A percentile compares a stretch with the other conserved stretches of the same genome.
These are phyloP conservation scores for Macrobrachium rosenbergii DNA, from an alignment of 1,140 invertebrate species.

Conservation along the genomic window DNA sequence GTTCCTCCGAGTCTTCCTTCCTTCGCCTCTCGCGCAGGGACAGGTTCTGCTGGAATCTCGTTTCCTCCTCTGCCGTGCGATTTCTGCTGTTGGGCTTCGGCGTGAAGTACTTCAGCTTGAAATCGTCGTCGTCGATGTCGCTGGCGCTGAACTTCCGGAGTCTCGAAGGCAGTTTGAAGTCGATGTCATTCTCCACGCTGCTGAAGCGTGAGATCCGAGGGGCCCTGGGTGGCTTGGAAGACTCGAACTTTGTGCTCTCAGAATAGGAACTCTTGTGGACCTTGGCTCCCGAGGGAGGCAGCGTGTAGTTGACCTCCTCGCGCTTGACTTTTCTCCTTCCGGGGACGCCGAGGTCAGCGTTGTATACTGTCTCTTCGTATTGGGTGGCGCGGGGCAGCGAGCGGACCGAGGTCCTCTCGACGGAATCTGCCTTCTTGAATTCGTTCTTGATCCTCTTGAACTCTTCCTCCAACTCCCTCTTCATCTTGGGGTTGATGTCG, in stretches of 20 bases:
- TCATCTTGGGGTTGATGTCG: conserved; percentile 28
- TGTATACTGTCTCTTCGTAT: conserved; percentile 53
- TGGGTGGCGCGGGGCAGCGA: neutral
- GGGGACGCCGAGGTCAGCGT: conserved; percentile 27
- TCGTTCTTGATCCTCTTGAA: conserved; percentile 4
- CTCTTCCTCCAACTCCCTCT: conserved; percentile 37
- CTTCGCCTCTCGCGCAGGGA: conserved; percentile 14
- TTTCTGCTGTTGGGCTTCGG: conserved; percentile 5
- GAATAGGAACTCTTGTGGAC: conserved; percentile 53
- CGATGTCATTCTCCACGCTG: conserved; percentile 44
- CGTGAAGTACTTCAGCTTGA: conserved; percentile 16
- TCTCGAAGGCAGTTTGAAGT: conserved; percentile 46
- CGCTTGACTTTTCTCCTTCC: conserved; percentile 48
- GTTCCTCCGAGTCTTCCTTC: conserved; percentile 58
- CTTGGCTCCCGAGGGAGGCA: conserved; percentile 43
- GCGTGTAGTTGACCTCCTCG: conserved; percentile 46
- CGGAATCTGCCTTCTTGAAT: conserved; percentile 34
- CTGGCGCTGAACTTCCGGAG: conserved; percentile 37
- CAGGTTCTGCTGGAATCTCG: conserved; percentile 36
- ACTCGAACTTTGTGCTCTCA: conserved; percentile 47
- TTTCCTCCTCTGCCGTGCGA: conserved; percentile 20
- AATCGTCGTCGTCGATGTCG: conserved; percentile 15
- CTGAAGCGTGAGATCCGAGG: conserved; percentile 46
- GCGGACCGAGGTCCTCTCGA: conserved; percentile 25
- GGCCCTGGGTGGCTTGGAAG: conserved; percentile 46